These are phyloP conservation scores for Heterohyrax brucei DNA, from an alignment of 2,797 vertebrate genomes.

Conservation along the genomic window DNA sequence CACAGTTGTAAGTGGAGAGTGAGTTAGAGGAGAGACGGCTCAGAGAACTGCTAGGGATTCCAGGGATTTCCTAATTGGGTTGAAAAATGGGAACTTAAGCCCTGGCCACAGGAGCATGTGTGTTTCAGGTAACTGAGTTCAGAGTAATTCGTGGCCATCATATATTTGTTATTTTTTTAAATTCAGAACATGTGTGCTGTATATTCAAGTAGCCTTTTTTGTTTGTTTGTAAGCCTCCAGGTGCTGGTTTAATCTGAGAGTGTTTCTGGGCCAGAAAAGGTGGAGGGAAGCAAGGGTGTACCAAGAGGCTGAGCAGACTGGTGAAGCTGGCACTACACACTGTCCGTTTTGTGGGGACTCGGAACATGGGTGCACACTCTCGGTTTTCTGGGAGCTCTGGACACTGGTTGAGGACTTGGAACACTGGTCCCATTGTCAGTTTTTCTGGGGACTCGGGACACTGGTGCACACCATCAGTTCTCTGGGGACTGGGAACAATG, in stretches of 20 bases:
- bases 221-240: not conserved
- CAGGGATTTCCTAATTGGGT: conserved; percentile 19
- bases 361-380: not conserved
- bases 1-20: not conserved
- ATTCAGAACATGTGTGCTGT: not conserved
- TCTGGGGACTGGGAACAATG: not conserved
- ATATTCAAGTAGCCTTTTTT: conserved; percentile 38
- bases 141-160: not conserved
- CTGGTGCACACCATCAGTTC: not conserved
- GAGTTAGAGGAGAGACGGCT: not conserved
- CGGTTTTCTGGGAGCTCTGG: too few species aligned
- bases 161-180: conserved; percentile 19
- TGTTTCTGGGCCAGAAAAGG: not conserved
- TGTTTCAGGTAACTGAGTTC: conserved; percentile 19
- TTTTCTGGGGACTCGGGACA: too few species aligned
- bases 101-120: not conserved
- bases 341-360: not conserved
- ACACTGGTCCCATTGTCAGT: too few species aligned
- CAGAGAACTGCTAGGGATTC: conserved; percentile 5
- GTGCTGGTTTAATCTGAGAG: conserved; percentile 24
- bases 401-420: too few species aligned
- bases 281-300: not conserved
- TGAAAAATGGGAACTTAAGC: not conserved
- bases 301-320: not conserved
- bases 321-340: not conserved